phyloP scores from a whole-genome alignment of 2,797 vertebrate species.

The Fringilla coelebs region DNA sequence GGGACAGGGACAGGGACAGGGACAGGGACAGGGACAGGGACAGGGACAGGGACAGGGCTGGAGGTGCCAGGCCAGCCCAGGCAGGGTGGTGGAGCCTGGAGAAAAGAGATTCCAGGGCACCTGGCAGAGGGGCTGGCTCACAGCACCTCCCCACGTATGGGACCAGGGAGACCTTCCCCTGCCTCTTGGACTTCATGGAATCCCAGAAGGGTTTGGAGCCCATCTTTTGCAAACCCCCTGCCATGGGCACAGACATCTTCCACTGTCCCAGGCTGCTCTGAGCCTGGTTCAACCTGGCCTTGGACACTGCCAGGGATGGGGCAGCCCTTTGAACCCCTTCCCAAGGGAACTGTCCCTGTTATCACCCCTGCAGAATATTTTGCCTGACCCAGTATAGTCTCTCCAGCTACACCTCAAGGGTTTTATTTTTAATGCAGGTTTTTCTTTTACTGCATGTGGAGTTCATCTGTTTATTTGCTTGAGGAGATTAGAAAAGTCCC shows the following conservation, averaged over 20 bases:
- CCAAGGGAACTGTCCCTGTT: background rate
- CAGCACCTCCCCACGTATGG: too few species aligned
- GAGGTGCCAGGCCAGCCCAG: background rate
- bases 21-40: accelerated
- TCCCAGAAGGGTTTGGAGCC: background rate
- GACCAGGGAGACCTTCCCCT: accelerated
- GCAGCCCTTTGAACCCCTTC: background rate
- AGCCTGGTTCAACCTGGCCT: too few species aligned
- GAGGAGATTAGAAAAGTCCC: conserved; percentile 16
- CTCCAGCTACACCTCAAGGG: background rate
- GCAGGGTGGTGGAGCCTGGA: accelerated
- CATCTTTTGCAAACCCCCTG: background rate
- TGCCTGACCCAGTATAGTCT: background rate
- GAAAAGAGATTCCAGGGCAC: background rate
- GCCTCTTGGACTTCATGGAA: background rate
- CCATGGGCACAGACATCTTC: background rate
- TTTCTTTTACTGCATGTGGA: background rate
- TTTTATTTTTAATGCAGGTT: background rate
- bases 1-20: too few species aligned
- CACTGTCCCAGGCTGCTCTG: background rate
- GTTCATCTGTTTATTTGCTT: conserved; percentile 40
- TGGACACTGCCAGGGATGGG: too few species aligned
- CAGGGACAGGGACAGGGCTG: accelerated
- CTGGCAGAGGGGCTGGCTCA: background rate
- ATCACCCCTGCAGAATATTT: background rate